phyloP scores from a whole-genome alignment of 2,888 invertebrate species.

The Caenorhabditis afra region DNA sequence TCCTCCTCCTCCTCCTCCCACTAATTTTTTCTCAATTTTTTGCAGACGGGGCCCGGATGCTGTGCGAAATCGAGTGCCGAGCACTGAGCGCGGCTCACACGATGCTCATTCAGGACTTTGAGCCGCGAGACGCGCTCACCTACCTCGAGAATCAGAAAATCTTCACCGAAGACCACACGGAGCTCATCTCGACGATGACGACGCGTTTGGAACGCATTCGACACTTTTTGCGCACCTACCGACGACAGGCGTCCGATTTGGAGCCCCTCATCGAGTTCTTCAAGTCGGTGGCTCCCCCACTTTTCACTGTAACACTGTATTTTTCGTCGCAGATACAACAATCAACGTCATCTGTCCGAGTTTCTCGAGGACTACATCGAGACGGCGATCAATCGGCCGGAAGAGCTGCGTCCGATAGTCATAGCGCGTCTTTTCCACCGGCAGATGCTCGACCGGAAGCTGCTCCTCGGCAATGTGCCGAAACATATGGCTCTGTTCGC shows the following conservation, averaged over 20 bases:
- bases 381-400: constrained; percentile 25
- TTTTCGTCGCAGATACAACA: constrained; percentile 20
- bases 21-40: constrained; percentile 2
- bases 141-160: constrained; percentile 34
- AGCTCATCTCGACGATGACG: constrained; percentile 30
- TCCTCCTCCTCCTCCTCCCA: background rate
- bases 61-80: constrained; percentile 53
- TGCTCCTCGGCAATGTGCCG: constrained; percentile 48
- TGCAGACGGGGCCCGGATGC: too few species aligned
- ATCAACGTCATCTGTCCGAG: constrained; percentile 36
- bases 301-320: too few species aligned
- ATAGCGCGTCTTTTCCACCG: constrained; percentile 29
- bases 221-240: constrained; percentile 31
- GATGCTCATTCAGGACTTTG: constrained; percentile 53
- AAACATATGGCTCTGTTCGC: constrained; percentile 12
- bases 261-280: constrained; percentile 40
- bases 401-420: constrained; percentile 24
- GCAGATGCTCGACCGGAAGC: constrained; percentile 44
- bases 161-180: constrained; percentile 49
- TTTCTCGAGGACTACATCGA: constrained; percentile 43
- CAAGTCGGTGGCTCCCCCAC: background rate
- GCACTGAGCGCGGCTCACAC: constrained; percentile 36
- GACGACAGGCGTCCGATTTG: constrained; percentile 45
- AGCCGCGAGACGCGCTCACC: constrained; percentile 45
- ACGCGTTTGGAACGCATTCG: constrained; percentile 45